Conservation (phyloP, 2,113 vertebrate genomes). For the Epinephelus lanceolatus region DNA sequence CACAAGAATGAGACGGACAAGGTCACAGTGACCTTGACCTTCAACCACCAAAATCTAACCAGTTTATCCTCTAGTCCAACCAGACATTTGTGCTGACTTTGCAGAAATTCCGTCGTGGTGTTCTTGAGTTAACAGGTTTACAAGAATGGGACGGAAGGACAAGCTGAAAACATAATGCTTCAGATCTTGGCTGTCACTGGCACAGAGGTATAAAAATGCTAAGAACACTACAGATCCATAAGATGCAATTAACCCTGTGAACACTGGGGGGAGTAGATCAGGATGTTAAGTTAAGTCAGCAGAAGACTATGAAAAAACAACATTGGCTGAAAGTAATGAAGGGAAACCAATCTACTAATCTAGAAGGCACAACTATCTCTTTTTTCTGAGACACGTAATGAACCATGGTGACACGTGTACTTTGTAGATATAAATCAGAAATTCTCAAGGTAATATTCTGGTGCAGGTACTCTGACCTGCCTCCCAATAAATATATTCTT, state of each 20-base stretch:
- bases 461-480: not conserved
- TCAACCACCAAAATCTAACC: too few species aligned
- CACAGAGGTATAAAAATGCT: not conserved
- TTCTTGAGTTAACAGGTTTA: too few species aligned
- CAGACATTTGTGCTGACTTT: too few species aligned
- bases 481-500: too few species aligned
- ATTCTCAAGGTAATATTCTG: not conserved
- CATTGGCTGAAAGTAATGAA: not conserved
- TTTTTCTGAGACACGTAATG: not conserved
- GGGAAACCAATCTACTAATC: not conserved
- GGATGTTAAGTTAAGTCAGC: not conserved
- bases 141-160: too few species aligned
- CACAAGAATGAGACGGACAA: too few species aligned
- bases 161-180: too few species aligned
- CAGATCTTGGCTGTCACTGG: too few species aligned
- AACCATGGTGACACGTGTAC: not conserved
- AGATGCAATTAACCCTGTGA: not conserved
- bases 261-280: not conserved
- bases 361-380: not conserved
- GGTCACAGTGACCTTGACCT: too few species aligned
- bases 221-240: not conserved
- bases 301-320: not conserved
- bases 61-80: too few species aligned
- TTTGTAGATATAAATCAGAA: not conserved
- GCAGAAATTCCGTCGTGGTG: too few species aligned